A percentile compares a stretch with the other conserved stretches of the same genome.
phyloP scores from a whole-genome alignment of 2,113 vertebrate genomes.

The Rhynchopsitta pachyrhyncha region DNA sequence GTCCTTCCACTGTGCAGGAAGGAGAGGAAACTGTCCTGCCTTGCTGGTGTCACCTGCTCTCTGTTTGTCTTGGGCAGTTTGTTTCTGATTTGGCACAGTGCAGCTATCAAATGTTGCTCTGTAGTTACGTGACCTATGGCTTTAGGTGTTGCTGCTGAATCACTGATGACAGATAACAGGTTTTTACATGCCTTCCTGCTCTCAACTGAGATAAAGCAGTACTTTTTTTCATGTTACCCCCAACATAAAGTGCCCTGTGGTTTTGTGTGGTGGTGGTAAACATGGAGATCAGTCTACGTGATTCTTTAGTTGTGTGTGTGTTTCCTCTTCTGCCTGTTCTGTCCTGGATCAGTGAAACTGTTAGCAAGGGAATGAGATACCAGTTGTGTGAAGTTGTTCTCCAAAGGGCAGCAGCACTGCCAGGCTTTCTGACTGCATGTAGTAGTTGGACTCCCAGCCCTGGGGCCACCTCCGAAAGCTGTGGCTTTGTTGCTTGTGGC shows the following conservation, averaged over 20 bases:
- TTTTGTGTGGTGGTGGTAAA: not conserved
- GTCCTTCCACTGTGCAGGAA: not conserved
- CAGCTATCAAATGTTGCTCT: not conserved
- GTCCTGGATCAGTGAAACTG: not conserved
- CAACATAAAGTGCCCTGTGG: not conserved
- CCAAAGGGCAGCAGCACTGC: not conserved
- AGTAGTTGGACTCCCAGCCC: not conserved
- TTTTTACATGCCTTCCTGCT: not conserved
- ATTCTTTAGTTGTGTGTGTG: not conserved
- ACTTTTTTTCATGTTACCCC: not conserved
- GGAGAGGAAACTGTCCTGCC: not conserved
- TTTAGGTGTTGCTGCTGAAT: not conserved
- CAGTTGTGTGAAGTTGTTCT: not conserved
- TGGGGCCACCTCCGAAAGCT: not conserved
- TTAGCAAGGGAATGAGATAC: not conserved
- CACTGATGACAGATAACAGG: not conserved
- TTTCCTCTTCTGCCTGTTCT: not conserved
- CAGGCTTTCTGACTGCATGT: not conserved
- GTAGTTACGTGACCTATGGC: not conserved
- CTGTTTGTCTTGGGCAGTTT: not conserved
- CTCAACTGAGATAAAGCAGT: not conserved
- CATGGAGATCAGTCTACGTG: not conserved
- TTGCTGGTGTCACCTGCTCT: not conserved
- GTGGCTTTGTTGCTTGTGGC: not conserved
- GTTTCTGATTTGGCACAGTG: not conserved